Evolutionary conservation across 2,888 invertebrate species (phyloP), one percentile per base, ranked within the genome.

Genomic region (Sphaerophoria taeniata): DNA sequence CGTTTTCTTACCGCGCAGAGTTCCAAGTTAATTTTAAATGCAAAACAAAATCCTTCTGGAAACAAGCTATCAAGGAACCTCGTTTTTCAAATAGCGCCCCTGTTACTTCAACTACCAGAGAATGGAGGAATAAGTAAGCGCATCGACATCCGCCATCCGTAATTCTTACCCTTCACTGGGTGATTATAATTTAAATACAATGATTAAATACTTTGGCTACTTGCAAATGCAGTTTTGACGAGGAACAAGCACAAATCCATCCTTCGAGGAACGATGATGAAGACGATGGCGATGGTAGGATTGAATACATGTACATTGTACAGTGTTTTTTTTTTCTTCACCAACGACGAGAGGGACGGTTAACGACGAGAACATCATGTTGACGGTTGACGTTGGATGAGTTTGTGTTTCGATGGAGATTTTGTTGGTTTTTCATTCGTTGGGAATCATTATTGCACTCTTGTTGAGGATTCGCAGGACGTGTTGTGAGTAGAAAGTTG

Each of bases 191-290:
- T 85, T 80, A 80, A 85, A 80, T 76, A 72, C 81, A 76, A 81
- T 85, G 85, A 81, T 85, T 85, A 85, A 85, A 85, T 85, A 85
- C 85, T 81, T 81, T 73, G 45, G 81, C 76, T 81, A 85, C 81
- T 81, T 85, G 69, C 85, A 76, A 76, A 80, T 76, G 80, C 76
- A 75, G 71, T 72, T 75, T 63, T 75, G 76, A 80, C 72, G 74
- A 56, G 67, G 69, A 34, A 39, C 36, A 39, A 58, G 58, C 53
- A 67, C 39, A 67, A 24, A 67, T 53, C 67, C 53, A 53, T 67
- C 65, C 36, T 36, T 39, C 36, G 56, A 75, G 39, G 45, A 47
- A 43, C 45, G 67, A 34, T 39, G 72, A 67, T 61, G 72, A 47
- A 47, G 74, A 51, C 45, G 80, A 69, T 71, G 67, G 47, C 39